These are phyloP conservation scores for Gymnothorax javanicus DNA, from an alignment of 2,797 vertebrate genomes.

Conservation along the genomic window DNA sequence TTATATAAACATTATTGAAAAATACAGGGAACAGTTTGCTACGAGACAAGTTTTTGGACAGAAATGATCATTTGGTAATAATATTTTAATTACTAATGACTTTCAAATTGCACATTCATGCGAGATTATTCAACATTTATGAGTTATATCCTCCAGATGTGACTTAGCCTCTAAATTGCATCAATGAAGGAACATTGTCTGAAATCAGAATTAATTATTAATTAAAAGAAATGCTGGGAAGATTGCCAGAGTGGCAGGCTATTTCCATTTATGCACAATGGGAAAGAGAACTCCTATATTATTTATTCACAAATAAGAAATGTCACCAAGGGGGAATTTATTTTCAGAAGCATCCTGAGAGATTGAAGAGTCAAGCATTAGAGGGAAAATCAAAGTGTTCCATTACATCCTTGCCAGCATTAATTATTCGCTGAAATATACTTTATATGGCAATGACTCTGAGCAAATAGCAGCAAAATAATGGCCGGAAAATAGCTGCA, in stretches of 20 bases:
- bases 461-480: slow-evolving; percentile 45
- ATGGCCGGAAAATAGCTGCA: slow-evolving; percentile 38
- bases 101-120: slow-evolving; percentile 8
- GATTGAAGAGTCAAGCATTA: background rate
- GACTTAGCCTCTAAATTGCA: background rate
- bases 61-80: slow-evolving; percentile 28
- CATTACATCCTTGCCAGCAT: slow-evolving; percentile 36
- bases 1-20: background rate
- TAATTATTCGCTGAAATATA: slow-evolving; percentile 48
- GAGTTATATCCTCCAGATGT: slow-evolving; percentile 35
- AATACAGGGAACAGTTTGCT: slow-evolving; percentile 13
- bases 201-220: slow-evolving; percentile 50
- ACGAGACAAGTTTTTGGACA: background rate
- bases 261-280: slow-evolving; percentile 27
- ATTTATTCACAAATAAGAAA: slow-evolving; percentile 41
- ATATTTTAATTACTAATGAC: slow-evolving; percentile 25
- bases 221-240: slow-evolving; percentile 44
- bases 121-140: slow-evolving; percentile 26
- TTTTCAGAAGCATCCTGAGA: slow-evolving; percentile 36
- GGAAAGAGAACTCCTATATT: slow-evolving; percentile 40
- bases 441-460: slow-evolving; percentile 42
- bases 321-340: slow-evolving; percentile 29
- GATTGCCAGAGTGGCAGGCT: slow-evolving; percentile 24
- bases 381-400: slow-evolving; percentile 23
- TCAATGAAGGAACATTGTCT: slow-evolving; percentile 33